These are phyloP conservation scores for Plectropomus leopardus DNA, from an alignment of 2,113 vertebrate species.

Conservation along the genomic window DNA sequence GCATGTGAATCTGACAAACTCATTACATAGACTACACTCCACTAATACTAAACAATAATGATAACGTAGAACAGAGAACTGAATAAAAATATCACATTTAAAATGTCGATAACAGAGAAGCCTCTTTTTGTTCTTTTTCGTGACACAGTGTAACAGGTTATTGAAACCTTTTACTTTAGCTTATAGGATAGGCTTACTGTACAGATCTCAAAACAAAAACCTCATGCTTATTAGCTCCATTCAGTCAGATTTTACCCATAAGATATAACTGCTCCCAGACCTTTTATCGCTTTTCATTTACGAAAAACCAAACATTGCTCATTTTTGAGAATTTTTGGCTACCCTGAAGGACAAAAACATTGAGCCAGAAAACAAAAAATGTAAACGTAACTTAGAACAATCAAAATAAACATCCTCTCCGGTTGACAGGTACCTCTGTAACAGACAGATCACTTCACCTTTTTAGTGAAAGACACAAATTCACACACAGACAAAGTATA, in stretches of 20 bases:
- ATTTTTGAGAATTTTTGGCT: conserved; percentile 27
- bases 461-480: conserved; percentile 46
- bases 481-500: conserved; percentile 60
- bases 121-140: conserved; percentile 62
- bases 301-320: conserved; percentile 27
- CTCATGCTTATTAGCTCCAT: conserved; percentile 8
- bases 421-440: conserved; percentile 22
- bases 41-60: conserved; percentile 54
- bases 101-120: conserved; percentile 53
- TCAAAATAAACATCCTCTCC: conserved; percentile 9
- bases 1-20: conserved; percentile 48
- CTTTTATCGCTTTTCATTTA: conserved; percentile 35
- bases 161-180: conserved; percentile 61
- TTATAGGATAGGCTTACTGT: conserved; percentile 64
- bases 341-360: conserved; percentile 39
- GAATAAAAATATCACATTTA: conserved; percentile 64
- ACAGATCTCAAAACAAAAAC: conserved; percentile 49
- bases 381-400: conserved; percentile 30
- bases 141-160: conserved; percentile 74
- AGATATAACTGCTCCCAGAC: background rate
- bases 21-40: conserved; percentile 54
- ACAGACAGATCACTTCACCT: background rate
- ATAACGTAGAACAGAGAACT: conserved; percentile 36
- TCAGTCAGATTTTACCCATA: conserved; percentile 25
- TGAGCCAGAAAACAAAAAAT: conserved; percentile 36